These are phyloP conservation scores for Volucella zonaria DNA, from an alignment of 2,888 invertebrate species.

Conservation along the genomic window DNA sequence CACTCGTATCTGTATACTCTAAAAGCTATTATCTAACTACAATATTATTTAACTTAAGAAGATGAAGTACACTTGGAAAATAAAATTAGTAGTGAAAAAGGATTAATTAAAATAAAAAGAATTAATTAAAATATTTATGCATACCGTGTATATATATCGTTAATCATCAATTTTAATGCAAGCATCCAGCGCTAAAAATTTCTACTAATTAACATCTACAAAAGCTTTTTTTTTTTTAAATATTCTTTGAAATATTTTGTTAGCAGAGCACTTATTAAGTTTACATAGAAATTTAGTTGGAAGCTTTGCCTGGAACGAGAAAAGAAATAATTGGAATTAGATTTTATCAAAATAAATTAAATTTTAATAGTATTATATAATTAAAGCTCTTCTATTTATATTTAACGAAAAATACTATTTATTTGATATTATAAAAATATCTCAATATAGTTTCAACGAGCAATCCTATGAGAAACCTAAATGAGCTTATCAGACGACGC, in stretches of 20 bases:
- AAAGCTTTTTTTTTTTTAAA: constrained; percentile 66
- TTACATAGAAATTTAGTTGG: constrained; percentile 78
- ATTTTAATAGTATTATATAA: too few relatives aligned
- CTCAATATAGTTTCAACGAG: too few relatives aligned
- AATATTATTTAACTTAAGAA: constrained; percentile 27
- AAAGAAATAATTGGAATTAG: constrained; percentile 26
- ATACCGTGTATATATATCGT: constrained; percentile 72
- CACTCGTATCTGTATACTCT: background rate
- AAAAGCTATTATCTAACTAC: constrained; percentile 22
- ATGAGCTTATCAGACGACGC: too few relatives aligned
- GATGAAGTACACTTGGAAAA: background rate
- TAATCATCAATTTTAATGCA: constrained; percentile 71
- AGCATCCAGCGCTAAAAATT: constrained; percentile 76
- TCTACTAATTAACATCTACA: constrained; percentile 75
- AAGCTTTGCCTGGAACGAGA: constrained; percentile 79
- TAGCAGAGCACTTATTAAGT: constrained; percentile 66
- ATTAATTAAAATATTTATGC: constrained; percentile 37
- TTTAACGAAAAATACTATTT: too few relatives aligned
- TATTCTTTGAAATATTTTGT: constrained; percentile 13
- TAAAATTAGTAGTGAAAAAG: constrained; percentile 6
- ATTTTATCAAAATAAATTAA: background rate
- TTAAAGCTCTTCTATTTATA: too few relatives aligned
- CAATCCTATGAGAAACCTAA: too few relatives aligned
- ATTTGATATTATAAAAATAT: too few relatives aligned
- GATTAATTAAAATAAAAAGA: background rate